These are phyloP conservation scores for Andrena bicolor DNA, from an alignment of 2,888 invertebrate genomes.

Conservation along the genomic window DNA sequence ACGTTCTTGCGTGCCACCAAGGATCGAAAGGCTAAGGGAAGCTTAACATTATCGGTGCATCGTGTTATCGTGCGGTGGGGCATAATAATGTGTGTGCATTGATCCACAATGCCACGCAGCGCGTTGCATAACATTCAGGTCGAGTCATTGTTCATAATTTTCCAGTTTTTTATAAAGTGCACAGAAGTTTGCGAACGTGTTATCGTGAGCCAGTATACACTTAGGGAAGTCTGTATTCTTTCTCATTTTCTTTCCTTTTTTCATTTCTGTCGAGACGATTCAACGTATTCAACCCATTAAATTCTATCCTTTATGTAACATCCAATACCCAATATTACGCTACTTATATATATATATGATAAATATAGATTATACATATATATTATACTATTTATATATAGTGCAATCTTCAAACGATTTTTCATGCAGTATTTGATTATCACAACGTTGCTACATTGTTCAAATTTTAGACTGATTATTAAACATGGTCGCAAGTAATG, in stretches of 20 bases:
- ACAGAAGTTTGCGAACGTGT: slow-evolving; percentile 57
- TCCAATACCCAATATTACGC: slow-evolving; percentile 71
- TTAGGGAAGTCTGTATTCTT: slow-evolving; percentile 55
- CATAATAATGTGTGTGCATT: slow-evolving; percentile 55
- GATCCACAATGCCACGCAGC: slow-evolving; percentile 43
- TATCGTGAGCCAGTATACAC: slow-evolving; percentile 61
- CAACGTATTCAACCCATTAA: slow-evolving; percentile 48
- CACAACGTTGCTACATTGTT: slow-evolving; percentile 68
- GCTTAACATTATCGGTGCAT: slow-evolving; percentile 47
- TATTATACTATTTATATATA: slow-evolving; percentile 78
- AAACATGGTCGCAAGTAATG: slow-evolving; percentile 65
- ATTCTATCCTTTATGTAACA: slow-evolving; percentile 67
- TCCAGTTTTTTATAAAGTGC: slow-evolving; percentile 66
- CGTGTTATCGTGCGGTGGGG: slow-evolving; percentile 47
- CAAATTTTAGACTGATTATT: slow-evolving; percentile 71
- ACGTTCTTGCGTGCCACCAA: slow-evolving; percentile 10
- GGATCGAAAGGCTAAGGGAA: slow-evolving; percentile 23
- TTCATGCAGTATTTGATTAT: slow-evolving; percentile 74
- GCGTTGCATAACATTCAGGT: slow-evolving; percentile 63
- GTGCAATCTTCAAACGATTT: slow-evolving; percentile 77
- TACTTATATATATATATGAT: slow-evolving; percentile 66
- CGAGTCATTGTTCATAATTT: slow-evolving; percentile 64
- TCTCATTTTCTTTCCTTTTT: slow-evolving; percentile 27
- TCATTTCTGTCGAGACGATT: slow-evolving; percentile 10
- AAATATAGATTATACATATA: slow-evolving; percentile 71